Evolutionary conservation across 2,888 invertebrate species (phyloP).

Genomic region (Machimus rusticus): DNA sequence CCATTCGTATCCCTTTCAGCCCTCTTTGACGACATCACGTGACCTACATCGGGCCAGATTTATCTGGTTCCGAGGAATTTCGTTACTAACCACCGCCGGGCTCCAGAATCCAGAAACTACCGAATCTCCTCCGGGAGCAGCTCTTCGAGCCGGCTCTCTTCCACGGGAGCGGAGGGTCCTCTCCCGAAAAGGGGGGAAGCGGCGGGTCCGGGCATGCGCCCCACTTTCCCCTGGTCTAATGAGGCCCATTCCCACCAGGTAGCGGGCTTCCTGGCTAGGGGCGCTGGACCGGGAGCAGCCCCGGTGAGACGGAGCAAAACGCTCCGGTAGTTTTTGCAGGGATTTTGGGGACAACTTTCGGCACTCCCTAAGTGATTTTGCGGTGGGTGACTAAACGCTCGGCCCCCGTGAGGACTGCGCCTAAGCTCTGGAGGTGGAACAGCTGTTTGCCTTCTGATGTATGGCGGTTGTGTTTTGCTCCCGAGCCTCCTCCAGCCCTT

Average conservation of each 20-base stretch:
- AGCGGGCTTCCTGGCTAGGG: not conserved
- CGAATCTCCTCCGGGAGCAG: not conserved
- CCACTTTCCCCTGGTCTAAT: not conserved
- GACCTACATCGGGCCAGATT: constrained; percentile 48
- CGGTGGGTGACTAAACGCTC: not conserved
- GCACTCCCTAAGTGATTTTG: not conserved
- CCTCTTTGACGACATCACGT: constrained; percentile 45
- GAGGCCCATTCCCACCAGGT: not conserved
- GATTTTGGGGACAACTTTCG: not conserved
- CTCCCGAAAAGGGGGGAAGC: not conserved
- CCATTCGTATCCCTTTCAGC: constrained; percentile 37
- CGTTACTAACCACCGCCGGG: not conserved
- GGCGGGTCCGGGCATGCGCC: not conserved
- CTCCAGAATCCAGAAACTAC: not conserved
- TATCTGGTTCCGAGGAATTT: constrained; percentile 42
- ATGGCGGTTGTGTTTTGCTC: not conserved
- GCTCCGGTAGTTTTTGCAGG: not conserved
- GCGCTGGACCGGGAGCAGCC: not conserved
- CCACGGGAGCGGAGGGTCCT: not conserved
- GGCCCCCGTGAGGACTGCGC: not conserved
- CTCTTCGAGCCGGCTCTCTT: not conserved
- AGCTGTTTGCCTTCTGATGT: not conserved
- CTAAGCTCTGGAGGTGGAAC: not conserved
- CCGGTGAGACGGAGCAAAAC: not conserved
- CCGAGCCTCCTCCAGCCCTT: not conserved